phyloP scores from a whole-genome alignment of 1,140 invertebrate species.

The Potamilus streckersoni region DNA sequence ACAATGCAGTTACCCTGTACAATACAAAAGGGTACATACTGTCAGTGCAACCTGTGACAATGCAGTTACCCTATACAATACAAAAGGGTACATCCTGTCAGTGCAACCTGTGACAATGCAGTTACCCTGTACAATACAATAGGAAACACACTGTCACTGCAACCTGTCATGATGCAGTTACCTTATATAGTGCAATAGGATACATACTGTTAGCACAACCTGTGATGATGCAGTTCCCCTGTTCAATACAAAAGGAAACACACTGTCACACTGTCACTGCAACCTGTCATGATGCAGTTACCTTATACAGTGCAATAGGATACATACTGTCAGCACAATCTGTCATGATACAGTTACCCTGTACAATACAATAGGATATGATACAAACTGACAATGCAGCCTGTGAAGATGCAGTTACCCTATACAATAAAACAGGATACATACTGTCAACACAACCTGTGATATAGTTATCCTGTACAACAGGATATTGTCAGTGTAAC shows the following conservation, averaged over 20 bases:
- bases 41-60: conserved; percentile 55
- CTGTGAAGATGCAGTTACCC: too few relatives aligned
- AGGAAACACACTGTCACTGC: conserved; percentile 36
- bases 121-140: conserved; percentile 33
- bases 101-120: conserved; percentile 51
- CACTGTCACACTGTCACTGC: too few relatives aligned
- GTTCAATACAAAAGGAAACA: neutral
- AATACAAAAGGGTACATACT: conserved; percentile 3
- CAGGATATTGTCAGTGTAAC: conserved; percentile 43
- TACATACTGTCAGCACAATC: conserved; percentile 46
- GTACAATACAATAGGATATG: neutral
- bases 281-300: too few relatives aligned
- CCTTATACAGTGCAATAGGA: neutral
- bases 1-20: conserved; percentile 46
- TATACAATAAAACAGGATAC: too few relatives aligned
- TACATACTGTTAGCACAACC: conserved; percentile 46
- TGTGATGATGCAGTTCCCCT: conserved; percentile 49
- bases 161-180: conserved; percentile 49
- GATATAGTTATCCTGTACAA: conserved; percentile 41
- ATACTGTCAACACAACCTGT: conserved; percentile 51
- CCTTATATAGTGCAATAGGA: conserved; percentile 25
- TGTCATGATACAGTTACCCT: conserved; percentile 49
- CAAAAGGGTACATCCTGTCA: conserved; percentile 25
- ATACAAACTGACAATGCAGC: too few relatives aligned
- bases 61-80: conserved; percentile 36